These are phyloP conservation scores for Chamaea fasciata DNA, from an alignment of 2,113 vertebrate species.

Conservation along the genomic window DNA sequence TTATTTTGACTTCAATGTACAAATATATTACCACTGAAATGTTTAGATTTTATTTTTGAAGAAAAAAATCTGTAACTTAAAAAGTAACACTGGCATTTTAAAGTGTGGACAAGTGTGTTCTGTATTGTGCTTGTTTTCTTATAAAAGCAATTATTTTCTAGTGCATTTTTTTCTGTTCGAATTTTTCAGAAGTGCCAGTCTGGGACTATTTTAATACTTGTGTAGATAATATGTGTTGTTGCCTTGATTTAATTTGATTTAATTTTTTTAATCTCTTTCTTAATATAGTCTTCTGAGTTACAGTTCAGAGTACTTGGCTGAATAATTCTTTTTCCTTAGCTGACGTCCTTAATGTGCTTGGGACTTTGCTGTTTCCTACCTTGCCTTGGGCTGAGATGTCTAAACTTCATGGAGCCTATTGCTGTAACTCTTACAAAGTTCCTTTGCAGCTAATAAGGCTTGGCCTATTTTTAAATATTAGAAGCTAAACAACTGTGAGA, in stretches of 20 bases:
- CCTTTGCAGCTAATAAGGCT: not conserved
- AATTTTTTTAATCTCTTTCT: not conserved
- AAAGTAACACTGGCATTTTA: not conserved
- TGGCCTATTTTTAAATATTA: not conserved
- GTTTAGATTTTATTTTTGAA: not conserved
- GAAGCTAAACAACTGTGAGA: not conserved
- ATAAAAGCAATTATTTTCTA: not conserved
- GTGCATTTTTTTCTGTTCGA: not conserved
- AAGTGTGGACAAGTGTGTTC: not conserved
- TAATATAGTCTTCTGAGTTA: not conserved
- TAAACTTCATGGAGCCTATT: not conserved
- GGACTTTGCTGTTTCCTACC: not conserved
- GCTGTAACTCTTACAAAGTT: not conserved
- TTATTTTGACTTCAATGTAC: not conserved
- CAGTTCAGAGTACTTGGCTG: not conserved
- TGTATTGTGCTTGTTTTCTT: not conserved
- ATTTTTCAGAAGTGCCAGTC: not conserved
- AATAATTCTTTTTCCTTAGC: not conserved
- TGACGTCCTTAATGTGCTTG: not conserved
- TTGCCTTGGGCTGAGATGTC: not conserved
- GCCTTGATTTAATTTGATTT: not conserved
- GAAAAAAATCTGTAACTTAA: not conserved
- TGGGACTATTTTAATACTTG: not conserved
- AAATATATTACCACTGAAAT: not conserved
- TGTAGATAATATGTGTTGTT: not conserved